phyloP scores from a whole-genome alignment of 2,797 vertebrate genomes.

The Falco columbarius region DNA sequence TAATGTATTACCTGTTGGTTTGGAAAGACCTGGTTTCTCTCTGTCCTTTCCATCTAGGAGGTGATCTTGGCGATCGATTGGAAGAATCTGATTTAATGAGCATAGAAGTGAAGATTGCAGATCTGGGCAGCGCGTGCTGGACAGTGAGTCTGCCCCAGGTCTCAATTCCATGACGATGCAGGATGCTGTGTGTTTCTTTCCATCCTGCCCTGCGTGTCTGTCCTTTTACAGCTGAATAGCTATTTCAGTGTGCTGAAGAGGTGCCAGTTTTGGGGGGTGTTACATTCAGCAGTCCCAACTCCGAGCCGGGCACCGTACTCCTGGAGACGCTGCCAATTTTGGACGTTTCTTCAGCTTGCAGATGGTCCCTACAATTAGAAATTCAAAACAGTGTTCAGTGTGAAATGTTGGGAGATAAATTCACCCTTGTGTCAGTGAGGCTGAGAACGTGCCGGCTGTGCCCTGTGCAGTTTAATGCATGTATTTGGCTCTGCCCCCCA shows the following conservation, averaged over 20 bases:
- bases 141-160: conserved; percentile 76
- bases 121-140: conserved; percentile 91
- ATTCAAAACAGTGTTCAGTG: not conserved
- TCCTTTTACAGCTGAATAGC: not conserved
- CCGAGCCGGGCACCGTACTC: not conserved
- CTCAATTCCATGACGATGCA: rapidly evolving
- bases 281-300: not conserved
- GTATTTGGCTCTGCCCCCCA: rapidly evolving
- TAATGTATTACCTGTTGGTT: not conserved
- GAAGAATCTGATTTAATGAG: conserved; percentile 72
- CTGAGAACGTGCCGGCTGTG: rapidly evolving
- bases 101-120: conserved; percentile 86
- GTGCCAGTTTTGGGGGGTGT: rapidly evolving
- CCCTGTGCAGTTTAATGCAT: rapidly evolving
- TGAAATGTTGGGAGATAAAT: not conserved
- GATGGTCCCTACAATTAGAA: not conserved
- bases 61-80: not conserved
- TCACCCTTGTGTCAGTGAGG: not conserved
- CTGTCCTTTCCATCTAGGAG: conserved; percentile 14
- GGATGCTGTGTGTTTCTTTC: not conserved
- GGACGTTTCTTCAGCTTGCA: not conserved
- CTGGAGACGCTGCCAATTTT: not conserved
- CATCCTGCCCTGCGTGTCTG: too few species aligned
- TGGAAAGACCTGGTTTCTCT: not conserved
- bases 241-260: not conserved